Percentiles rank a stretch among this genome's conserved stretches.
Conservation (phyloP, 2,113 vertebrate genomes). For the Rhinolophus ferrumequinum region DNA sequence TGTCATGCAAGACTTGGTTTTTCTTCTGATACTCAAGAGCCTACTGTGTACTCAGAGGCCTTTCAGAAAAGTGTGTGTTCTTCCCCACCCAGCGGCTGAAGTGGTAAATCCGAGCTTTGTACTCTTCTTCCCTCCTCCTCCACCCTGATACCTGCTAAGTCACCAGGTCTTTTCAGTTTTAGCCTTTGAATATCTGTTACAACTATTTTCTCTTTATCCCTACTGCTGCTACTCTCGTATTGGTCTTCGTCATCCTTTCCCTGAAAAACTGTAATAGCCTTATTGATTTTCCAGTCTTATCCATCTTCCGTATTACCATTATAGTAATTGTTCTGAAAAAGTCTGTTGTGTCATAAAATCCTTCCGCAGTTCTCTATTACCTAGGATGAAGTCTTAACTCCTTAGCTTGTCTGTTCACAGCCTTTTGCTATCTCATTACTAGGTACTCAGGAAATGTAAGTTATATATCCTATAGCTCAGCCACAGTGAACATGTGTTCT, state of each 20-base stretch:
- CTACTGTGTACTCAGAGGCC: neutral
- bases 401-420: neutral
- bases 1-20: neutral
- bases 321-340: conserved; percentile 10
- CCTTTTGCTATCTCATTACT: neutral
- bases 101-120: neutral
- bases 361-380: neutral
- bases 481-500: neutral
- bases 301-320: neutral
- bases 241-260: neutral
- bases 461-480: neutral
- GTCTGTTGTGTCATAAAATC: neutral
- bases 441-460: neutral
- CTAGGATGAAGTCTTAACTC: neutral
- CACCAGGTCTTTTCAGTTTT: neutral
- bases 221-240: neutral
- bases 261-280: neutral
- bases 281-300: neutral
- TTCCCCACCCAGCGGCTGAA: neutral
- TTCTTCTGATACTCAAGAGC: neutral
- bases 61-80: neutral
- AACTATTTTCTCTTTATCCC: neutral
- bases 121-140: neutral
- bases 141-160: neutral
- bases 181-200: neutral